These are phyloP conservation scores for Amphipyra tragopoginis DNA, from an alignment of 2,888 invertebrate species.

Conservation along the genomic window DNA sequence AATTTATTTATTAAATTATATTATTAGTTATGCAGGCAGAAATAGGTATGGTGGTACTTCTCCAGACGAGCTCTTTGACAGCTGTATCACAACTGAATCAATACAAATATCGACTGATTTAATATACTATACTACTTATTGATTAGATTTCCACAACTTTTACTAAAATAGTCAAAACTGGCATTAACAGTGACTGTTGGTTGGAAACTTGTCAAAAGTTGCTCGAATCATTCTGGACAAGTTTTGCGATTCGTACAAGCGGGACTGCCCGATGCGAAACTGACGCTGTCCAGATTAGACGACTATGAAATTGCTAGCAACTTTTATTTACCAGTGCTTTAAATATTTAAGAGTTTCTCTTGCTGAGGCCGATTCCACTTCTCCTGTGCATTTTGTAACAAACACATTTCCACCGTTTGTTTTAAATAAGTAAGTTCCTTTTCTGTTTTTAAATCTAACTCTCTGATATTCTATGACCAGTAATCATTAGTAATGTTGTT, in stretches of 20 bases:
- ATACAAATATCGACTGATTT: no score
- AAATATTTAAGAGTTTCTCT: conserved; percentile 13
- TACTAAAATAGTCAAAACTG: conserved; percentile 70
- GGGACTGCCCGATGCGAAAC: conserved; percentile 38
- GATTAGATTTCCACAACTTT: conserved; percentile 33
- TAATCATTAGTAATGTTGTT: conserved; percentile 30
- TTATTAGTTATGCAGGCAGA: no score
- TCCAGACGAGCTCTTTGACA: no score
- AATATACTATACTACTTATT: conserved; percentile 5
- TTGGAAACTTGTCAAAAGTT: conserved; percentile 79
- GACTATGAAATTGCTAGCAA: conserved; percentile 19
- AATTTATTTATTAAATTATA: no score
- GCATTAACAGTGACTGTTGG: conserved; percentile 71
- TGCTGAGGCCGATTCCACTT: background rate
- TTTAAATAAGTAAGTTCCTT: no score
- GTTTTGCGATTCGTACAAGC: conserved; percentile 53
- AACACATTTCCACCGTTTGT: no score
- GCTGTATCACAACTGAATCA: no score
- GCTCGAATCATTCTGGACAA: conserved; percentile 66
- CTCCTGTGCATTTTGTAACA: background rate
- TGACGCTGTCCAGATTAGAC: conserved; percentile 42
- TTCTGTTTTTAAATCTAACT: background rate
- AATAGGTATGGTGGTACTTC: no score
- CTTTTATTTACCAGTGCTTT: conserved; percentile 14
- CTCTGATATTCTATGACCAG: conserved; percentile 15